A percentile compares a stretch with the other conserved stretches of the same genome.
Evolutionary conservation across 2,888 invertebrate genomes (phyloP).

Genomic region (Atherix ibis): DNA sequence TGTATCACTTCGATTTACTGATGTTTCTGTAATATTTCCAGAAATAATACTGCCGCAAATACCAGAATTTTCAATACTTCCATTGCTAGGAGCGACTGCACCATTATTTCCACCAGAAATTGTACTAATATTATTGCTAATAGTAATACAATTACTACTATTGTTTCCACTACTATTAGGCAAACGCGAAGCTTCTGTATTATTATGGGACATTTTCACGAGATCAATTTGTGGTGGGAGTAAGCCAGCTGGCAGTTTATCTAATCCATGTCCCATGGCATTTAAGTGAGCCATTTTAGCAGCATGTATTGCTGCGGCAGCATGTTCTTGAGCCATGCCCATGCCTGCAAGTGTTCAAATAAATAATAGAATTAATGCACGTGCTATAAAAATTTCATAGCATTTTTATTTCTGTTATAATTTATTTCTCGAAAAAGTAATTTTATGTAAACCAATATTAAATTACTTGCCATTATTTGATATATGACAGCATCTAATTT

Average conservation of each 20-base stretch:
- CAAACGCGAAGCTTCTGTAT: slow-evolving; percentile 7
- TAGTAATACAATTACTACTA: background rate
- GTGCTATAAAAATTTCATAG: too few relatives aligned
- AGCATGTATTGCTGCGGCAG: slow-evolving; percentile 60
- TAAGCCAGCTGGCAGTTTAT: slow-evolving; percentile 37
- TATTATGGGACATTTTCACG: slow-evolving; percentile 22
- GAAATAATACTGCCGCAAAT: slow-evolving; percentile 1
- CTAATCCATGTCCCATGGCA: slow-evolving; percentile 41
- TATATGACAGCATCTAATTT: too few relatives aligned
- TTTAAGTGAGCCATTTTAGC: slow-evolving; percentile 65
- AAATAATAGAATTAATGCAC: too few relatives aligned
- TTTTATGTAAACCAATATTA: too few relatives aligned
- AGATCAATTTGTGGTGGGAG: slow-evolving; percentile 31
- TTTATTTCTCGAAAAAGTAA: too few relatives aligned
- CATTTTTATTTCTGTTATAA: too few relatives aligned
- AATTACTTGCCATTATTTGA: too few relatives aligned
- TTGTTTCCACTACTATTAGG: background rate
- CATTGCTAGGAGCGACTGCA: slow-evolving; percentile 10
- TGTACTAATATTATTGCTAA: slow-evolving; percentile 2
- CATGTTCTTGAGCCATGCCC: slow-evolving; percentile 49
- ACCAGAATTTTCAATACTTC: slow-evolving; percentile 13
- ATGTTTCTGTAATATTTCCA: slow-evolving; percentile 25
- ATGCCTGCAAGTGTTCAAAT: slow-evolving; percentile 25
- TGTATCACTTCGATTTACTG: slow-evolving; percentile 22
- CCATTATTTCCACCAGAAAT: slow-evolving; percentile 2